Percentiles rank a stretch among this genome's conserved stretches.
phyloP scores from a whole-genome alignment of 2,797 vertebrate genomes.

The Manis pentadactyla region DNA sequence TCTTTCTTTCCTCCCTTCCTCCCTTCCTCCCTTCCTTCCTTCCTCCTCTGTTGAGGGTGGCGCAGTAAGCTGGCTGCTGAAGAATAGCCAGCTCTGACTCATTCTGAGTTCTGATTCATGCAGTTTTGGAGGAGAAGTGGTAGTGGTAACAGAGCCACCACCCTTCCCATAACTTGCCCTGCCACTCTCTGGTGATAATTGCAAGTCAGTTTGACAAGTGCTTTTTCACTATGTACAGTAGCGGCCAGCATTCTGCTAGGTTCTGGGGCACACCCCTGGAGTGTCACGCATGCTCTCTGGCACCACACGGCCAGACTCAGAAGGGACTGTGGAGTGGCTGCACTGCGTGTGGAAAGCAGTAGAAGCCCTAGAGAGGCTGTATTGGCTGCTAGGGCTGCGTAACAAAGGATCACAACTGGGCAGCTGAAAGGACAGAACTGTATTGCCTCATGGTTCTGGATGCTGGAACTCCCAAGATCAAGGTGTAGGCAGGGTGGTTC shows the following conservation, averaged over 20 bases:
- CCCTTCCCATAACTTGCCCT: not conserved
- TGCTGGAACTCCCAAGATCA: not conserved
- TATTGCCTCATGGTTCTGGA: not conserved
- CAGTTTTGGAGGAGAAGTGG: not conserved
- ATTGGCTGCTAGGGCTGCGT: not conserved
- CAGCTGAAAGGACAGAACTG: not conserved
- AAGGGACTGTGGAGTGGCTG: not conserved
- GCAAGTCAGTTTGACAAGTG: not conserved
- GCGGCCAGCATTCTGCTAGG: not conserved
- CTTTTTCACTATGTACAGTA: not conserved
- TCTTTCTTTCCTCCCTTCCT: no score
- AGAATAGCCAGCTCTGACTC: not conserved
- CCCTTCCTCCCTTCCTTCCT: no score
- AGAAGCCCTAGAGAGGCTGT: not conserved
- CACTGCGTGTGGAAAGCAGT: fast-evolving
- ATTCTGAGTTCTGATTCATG: not conserved
- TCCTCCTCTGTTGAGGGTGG: not conserved
- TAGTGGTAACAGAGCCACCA: no score
- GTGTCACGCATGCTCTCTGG: not conserved
- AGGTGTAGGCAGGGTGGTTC: not conserved
- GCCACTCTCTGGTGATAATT: not conserved
- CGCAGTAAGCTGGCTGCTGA: not conserved
- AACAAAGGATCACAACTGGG: not conserved
- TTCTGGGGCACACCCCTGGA: fast-evolving
- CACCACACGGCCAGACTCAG: not conserved